These are phyloP conservation scores for Rhinolophus ferrumequinum DNA, from an alignment of 2,113 vertebrate species.

Conservation along the genomic window DNA sequence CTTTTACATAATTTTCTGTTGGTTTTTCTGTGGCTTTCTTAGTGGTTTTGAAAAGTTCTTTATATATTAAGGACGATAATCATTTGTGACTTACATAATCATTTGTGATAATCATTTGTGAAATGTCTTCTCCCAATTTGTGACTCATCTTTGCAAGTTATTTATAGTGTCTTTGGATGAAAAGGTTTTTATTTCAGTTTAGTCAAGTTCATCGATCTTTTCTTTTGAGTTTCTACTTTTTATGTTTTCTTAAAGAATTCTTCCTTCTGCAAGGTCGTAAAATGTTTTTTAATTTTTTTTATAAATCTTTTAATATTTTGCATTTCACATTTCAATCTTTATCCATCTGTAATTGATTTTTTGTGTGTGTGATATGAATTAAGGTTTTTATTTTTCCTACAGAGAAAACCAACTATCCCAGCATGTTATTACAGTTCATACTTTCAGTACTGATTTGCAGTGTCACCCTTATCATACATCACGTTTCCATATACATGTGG, in stretches of 20 bases:
- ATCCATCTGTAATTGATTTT: not conserved
- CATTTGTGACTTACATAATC: conserved; percentile 63
- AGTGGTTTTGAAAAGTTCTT: conserved; percentile 78
- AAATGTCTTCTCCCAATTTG: conserved; percentile 64
- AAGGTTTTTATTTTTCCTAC: conserved; percentile 7
- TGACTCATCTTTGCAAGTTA: conserved; percentile 58
- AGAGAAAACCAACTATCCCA: not conserved
- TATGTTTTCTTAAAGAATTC: conserved; percentile 39
- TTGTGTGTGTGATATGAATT: not conserved
- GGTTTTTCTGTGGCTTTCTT: conserved; percentile 71
- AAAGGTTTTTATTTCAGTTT: conserved; percentile 63
- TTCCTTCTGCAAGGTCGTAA: not conserved
- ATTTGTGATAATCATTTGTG: conserved; percentile 65
- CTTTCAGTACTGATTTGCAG: not conserved
- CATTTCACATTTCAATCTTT: conserved; percentile 40
- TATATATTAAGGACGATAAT: conserved; percentile 76
- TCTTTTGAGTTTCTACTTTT: conserved; percentile 48
- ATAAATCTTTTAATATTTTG: conserved; percentile 29
- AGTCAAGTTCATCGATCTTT: conserved; percentile 52
- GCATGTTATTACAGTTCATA: not conserved
- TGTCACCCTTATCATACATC: not conserved
- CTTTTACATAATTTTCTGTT: conserved; percentile 74
- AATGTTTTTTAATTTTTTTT: not conserved
- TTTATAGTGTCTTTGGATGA: conserved; percentile 70
- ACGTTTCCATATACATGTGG: not conserved